Conservation (phyloP, 2,797 vertebrate species). For the Oryzias sinensis region DNA sequence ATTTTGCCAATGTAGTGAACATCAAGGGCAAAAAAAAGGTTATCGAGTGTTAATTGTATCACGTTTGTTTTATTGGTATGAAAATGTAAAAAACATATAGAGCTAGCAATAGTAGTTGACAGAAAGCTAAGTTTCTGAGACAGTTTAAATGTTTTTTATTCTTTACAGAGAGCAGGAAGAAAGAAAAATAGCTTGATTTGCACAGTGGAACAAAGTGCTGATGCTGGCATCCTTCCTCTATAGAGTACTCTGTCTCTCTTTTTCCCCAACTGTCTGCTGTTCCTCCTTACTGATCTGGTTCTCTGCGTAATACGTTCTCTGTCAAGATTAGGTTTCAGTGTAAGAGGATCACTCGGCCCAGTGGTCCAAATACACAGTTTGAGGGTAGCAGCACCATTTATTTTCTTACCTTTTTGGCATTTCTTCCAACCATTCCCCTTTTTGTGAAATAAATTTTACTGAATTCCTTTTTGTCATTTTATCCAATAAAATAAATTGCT, state of each 20-base stretch:
- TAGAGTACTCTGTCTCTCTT: slow-evolving; percentile 44
- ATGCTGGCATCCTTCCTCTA: slow-evolving; percentile 56
- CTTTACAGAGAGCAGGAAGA: slow-evolving; percentile 41
- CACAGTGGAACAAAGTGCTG: slow-evolving; percentile 54
- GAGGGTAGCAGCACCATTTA: slow-evolving; percentile 9
- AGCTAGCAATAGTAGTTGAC: too few relatives aligned
- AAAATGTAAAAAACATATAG: too few relatives aligned
- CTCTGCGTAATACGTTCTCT: slow-evolving; percentile 45
- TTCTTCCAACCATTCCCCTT: neutral
- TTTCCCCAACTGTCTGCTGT: slow-evolving; percentile 31
- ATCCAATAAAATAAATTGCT: neutral
- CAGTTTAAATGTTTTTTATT: slow-evolving; percentile 50
- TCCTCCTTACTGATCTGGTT: slow-evolving; percentile 56
- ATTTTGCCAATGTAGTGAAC: too few relatives aligned
- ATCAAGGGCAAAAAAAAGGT: too few relatives aligned
- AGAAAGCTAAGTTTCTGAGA: neutral
- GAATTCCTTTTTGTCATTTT: slow-evolving; percentile 1
- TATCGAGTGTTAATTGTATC: too few relatives aligned
- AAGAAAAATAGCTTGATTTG: slow-evolving; percentile 44
- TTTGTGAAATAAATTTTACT: neutral
- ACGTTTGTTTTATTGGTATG: too few relatives aligned
- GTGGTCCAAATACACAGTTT: slow-evolving; percentile 14
- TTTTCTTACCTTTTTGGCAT: slow-evolving; percentile 13
- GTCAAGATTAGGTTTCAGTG: slow-evolving; percentile 42
- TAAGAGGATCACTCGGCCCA: slow-evolving; percentile 18